A percentile compares a stretch with the other conserved stretches of the same genome.
Evolutionary conservation across 2,888 invertebrate species (phyloP).

Genomic region (Aradus depressus): DNA sequence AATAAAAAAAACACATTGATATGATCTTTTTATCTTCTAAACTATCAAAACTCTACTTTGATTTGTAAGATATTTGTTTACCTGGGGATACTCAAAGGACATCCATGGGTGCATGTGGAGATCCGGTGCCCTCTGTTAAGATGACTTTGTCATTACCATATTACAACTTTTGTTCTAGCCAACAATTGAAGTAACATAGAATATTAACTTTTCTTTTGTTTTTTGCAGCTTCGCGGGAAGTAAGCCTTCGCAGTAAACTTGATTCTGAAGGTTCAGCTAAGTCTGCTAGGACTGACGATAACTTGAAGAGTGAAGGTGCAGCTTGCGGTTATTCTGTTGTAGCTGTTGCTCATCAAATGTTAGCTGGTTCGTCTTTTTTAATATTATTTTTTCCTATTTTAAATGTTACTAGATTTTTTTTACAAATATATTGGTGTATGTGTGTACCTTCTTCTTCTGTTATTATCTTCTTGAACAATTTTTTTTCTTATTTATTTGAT

Average conservation of each 20-base stretch:
- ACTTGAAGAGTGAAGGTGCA: conserved; percentile 53
- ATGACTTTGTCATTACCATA: not conserved
- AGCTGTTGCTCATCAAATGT: conserved; percentile 48
- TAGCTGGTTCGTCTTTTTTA: conserved; percentile 37
- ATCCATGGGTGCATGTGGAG: too few relatives aligned
- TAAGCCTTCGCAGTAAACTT: conserved; percentile 25
- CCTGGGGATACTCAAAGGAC: too few relatives aligned
- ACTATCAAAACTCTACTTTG: too few relatives aligned
- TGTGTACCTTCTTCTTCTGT: too few relatives aligned
- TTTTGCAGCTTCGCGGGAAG: conserved; percentile 28
- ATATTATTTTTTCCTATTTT: not conserved
- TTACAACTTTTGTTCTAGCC: not conserved
- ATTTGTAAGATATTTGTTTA: too few relatives aligned
- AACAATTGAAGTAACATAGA: not conserved
- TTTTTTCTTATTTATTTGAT: too few relatives aligned
- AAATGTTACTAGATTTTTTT: too few relatives aligned
- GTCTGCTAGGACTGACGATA: conserved; percentile 58
- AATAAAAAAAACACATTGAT: too few relatives aligned
- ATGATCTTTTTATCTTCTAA: too few relatives aligned
- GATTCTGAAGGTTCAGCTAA: conserved; percentile 31
- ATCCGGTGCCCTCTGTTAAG: too few relatives aligned
- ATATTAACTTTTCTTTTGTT: not conserved
- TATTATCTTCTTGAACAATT: too few relatives aligned
- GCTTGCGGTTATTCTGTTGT: conserved; percentile 56
- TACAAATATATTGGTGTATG: too few relatives aligned